Evolutionary conservation across 2,888 invertebrate species (phyloP).

Genomic region (Callyntrura guangdongensis): DNA sequence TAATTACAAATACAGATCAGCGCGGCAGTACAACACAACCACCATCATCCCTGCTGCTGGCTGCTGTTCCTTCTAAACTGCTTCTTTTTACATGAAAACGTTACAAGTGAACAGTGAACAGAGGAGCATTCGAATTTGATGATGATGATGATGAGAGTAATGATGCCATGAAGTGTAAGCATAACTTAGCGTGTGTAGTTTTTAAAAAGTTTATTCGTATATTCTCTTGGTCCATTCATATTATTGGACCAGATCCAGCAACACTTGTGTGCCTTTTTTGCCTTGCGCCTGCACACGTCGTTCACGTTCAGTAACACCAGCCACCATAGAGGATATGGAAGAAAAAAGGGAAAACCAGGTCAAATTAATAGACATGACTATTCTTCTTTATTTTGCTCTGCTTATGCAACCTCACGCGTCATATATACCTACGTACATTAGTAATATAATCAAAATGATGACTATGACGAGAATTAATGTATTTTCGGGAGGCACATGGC

Average conservation of each 20-base stretch:
- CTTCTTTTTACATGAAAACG: background rate
- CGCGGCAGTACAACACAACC: background rate
- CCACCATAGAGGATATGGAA: background rate
- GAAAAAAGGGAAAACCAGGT: slow-evolving; percentile 37
- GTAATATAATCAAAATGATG: background rate
- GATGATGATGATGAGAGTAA: background rate
- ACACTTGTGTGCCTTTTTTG: slow-evolving; percentile 29
- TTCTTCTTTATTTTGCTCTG: slow-evolving; percentile 16
- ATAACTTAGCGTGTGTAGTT: background rate
- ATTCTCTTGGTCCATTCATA: slow-evolving; percentile 34
- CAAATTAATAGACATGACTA: background rate
- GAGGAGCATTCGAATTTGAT: background rate
- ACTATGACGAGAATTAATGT: no score
- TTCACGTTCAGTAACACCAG: slow-evolving; percentile 14
- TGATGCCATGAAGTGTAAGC: slow-evolving; percentile 17
- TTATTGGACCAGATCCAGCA: slow-evolving; percentile 42
- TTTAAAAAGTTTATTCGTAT: background rate
- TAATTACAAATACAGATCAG: slow-evolving; percentile 33
- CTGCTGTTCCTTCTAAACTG: background rate
- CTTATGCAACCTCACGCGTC: slow-evolving; percentile 36
- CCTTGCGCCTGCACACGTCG: background rate
- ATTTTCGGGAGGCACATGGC: background rate
- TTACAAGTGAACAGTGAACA: no score
- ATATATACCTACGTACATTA: background rate
- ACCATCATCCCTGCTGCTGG: background rate